Evolutionary conservation across 2,888 invertebrate species (phyloP), one percentile per base, ranked within the genome.

Genomic region (Stenodera caucasica): DNA sequence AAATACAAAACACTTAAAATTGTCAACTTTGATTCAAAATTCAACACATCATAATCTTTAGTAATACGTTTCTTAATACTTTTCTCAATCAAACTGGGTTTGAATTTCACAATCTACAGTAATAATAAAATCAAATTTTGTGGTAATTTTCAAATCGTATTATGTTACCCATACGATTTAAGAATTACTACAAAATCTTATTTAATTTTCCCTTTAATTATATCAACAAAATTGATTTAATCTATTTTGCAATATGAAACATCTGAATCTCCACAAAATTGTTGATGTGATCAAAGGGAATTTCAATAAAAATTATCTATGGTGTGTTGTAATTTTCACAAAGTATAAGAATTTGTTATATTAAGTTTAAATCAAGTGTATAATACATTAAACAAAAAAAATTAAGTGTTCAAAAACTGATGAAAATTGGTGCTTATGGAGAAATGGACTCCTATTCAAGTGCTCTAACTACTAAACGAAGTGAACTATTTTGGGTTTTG

Each of bases 111-210:
- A 30, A 14, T 29, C 9, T 23, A 14, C n/a, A n/a, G n/a, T 7
- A 12, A 26, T n/a, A 49, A 21, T n/a, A 18, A 29, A 55, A 12
- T 51, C 2, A 33, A 18, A 35, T 32, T 57, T 62, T 62, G 26
- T 23, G 49, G 37, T 12, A 18, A 18, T 53, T 52, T 67, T 64
- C 61, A 62, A 65, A 61, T 67, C 56, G 61, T 63, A 66, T 50
- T 33, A 15, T 66, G 71, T 71, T 71, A 70, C 71, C 71, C 71
- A 49, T 66, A 66, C 58, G 40, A 61, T 63, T 68, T 66, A 63
- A 63, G 63, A 58, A 65, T 59, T 49, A 60, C 33, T 49, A 35
- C 40, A 57, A 60, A 63, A 58, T 57, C 60, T 52, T 58, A 49
- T 58, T 49, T 29, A 55, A 49, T 29, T 45, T 33, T 45, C 12